Base-by-base conservation (phyloP, 2,113 vertebrate species). In the Leptodactylus fuscus region DNA sequence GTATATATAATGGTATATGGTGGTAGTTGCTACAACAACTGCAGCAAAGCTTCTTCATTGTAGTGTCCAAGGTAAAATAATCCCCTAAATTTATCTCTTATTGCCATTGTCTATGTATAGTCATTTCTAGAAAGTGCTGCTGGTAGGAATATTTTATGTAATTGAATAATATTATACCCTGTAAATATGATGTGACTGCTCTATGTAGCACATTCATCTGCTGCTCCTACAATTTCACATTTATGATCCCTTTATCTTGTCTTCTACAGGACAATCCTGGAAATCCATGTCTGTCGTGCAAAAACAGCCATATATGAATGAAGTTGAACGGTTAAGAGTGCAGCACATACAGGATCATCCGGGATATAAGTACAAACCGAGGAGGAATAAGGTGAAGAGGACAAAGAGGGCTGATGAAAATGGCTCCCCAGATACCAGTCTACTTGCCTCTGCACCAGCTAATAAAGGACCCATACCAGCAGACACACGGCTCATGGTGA, bases 281-380 rank as follows among this genome's bases (percentile, higher is more conserved):
- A 98, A 97, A 88, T 94, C 96, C 22, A 93, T 99, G 90, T 94
- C 96, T 2, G 91, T 96, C 90, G 73, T 92, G 5, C 97, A 98
- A 85, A 98, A 98, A 91, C 95, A 96, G 1, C 97, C 97, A 1
- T 99, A 98, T 89, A 97, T 98, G 91, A 97, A 99, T 88, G 97
- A 99, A 93, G 97, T 97, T 0, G 97, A 99, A 93, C 91, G 97
- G 77, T 93, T 99, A 89, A 92, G 98, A 18, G 96, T 98, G 71
- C 96, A 98, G 91, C 98, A 99, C 92, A 97, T 98, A 96, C 96
- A 97, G 91, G 97, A 99, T 87, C 97, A 99, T 89, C 98, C 98
- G 38, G 97, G 97, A 92, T 99, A 99, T 95, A 99, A 99, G 90
- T 99, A 99, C 90, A 94, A 97, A 76, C 97, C 97, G 6, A 92